phyloP scores from a whole-genome alignment of 2,113 vertebrate genomes.

The Crotalus helleri region DNA sequence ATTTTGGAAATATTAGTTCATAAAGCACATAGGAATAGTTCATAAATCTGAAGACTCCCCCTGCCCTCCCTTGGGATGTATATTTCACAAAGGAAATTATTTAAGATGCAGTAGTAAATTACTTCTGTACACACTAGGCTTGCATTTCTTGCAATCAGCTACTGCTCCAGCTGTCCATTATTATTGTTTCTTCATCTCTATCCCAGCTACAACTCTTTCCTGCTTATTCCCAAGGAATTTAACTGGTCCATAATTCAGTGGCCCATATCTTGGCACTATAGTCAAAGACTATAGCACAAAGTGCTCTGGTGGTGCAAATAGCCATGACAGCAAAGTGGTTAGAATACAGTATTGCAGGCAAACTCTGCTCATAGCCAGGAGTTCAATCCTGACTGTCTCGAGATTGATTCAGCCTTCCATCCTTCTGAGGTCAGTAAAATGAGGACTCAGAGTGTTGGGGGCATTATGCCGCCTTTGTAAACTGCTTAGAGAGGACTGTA shows the following conservation, averaged over 20 bases:
- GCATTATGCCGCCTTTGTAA: not conserved
- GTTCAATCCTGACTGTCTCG: not conserved
- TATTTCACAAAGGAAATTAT: not conserved
- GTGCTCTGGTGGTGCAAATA: not conserved
- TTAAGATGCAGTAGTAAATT: not conserved
- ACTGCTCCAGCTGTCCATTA: not conserved
- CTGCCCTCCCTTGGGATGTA: not conserved
- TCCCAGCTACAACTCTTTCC: not conserved
- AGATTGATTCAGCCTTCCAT: not conserved
- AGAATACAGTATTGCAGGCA: not conserved
- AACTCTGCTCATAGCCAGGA: not conserved
- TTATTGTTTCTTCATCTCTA: not conserved
- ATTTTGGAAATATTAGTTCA: not conserved
- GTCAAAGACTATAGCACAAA: not conserved
- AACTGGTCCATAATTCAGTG: not conserved
- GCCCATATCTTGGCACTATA: not conserved
- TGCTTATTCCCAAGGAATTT: not conserved
- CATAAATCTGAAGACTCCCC: not conserved
- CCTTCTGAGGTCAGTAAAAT: not conserved
- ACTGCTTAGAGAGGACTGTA: not conserved
- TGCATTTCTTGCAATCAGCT: not conserved
- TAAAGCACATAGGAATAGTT: not conserved
- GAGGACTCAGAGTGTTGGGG: not conserved
- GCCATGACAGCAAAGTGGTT: not conserved
- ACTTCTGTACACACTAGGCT: not conserved